Conservation (phyloP, 2,797 vertebrate genomes). For the Potorous gilbertii region DNA sequence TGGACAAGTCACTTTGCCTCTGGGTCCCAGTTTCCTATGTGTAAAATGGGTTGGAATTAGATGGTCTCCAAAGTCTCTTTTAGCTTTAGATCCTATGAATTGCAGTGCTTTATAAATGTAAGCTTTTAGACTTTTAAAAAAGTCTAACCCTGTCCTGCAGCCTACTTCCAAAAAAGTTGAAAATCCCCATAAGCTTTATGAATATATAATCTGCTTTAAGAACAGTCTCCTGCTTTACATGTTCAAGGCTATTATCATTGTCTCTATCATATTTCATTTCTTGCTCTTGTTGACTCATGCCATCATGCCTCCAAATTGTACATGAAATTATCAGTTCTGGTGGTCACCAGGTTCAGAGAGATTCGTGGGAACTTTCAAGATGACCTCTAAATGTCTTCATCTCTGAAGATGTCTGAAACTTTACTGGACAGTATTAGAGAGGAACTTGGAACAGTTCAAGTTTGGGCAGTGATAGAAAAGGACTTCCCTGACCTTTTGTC, state of each 20-base stretch:
- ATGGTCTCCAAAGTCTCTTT: not conserved
- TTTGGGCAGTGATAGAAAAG: conserved; percentile 32
- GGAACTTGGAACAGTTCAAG: not conserved
- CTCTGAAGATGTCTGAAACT: conserved; percentile 68
- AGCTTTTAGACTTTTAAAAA: not conserved
- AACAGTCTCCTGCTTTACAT: not conserved
- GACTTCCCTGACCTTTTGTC: not conserved
- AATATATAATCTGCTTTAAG: not conserved
- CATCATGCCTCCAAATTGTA: conserved; percentile 10
- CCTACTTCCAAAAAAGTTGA: not conserved
- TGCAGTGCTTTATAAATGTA: not conserved
- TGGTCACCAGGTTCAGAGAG: conserved; percentile 61
- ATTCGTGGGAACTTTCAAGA: conserved; percentile 64
- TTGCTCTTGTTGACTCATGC: conserved; percentile 30
- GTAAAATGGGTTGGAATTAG: not conserved
- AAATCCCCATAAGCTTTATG: not conserved
- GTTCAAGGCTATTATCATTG: not conserved
- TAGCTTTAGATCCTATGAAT: not conserved
- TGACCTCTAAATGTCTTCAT: conserved; percentile 40
- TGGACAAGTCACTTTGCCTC: not conserved
- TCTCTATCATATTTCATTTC: conserved; percentile 38
- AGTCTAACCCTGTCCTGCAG: not conserved
- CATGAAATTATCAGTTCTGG: conserved; percentile 51
- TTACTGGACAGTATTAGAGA: conserved; percentile 42
- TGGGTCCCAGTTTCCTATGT: not conserved